Percentiles rank a stretch among this genome's conserved stretches.
These are phyloP conservation scores for Rhagonycha lutea DNA, from an alignment of 2,888 invertebrate genomes.

Conservation along the genomic window DNA sequence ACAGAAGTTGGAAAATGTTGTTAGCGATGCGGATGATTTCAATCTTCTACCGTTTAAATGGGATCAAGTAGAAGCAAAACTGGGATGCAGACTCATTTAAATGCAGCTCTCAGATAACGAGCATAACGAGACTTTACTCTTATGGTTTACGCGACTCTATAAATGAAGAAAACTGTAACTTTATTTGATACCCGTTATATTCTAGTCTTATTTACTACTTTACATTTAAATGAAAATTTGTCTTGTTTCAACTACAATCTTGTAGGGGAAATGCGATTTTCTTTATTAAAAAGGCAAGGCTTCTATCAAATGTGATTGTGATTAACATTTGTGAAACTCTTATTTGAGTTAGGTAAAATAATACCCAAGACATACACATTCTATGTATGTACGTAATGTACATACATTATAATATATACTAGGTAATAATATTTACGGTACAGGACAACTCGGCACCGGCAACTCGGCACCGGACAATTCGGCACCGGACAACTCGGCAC, in stretches of 20 bases:
- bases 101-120: constrained; percentile 40
- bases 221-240: constrained; percentile 2
- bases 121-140: constrained; percentile 39
- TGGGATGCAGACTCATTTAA: constrained; percentile 38
- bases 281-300: background rate
- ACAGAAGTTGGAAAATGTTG: constrained; percentile 31
- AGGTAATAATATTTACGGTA: no score
- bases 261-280: background rate
- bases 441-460: no score
- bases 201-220: background rate
- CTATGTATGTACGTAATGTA: no score
- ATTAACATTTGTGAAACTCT: no score
- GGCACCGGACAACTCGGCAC: no score
- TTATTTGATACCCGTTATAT: constrained; percentile 1
- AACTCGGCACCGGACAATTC: no score
- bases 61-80: constrained; percentile 38
- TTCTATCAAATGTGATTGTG: background rate
- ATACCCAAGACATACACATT: no score
- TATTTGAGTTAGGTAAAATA: no score
- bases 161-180: constrained; percentile 2
- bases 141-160: constrained; percentile 25
- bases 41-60: constrained; percentile 45
- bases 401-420: no score
- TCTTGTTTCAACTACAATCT: background rate
- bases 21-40: constrained; percentile 44